These are phyloP conservation scores for Ametastegia equiseti DNA, from an alignment of 2,888 invertebrate genomes.

Conservation along the genomic window DNA sequence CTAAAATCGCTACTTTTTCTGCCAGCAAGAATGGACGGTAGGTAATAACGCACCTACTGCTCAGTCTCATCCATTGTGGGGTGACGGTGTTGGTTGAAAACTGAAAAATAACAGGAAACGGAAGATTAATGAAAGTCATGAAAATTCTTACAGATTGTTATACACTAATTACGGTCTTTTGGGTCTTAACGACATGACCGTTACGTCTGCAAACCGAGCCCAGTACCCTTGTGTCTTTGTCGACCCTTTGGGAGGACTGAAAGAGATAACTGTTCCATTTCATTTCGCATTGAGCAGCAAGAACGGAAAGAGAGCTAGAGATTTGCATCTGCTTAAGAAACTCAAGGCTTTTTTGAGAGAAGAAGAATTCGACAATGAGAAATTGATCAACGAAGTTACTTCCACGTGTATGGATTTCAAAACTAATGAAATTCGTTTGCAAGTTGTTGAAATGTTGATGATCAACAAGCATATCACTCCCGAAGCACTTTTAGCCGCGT, in stretches of 20 bases:
- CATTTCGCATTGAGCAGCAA: constrained; percentile 93
- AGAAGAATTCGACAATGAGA: constrained; percentile 77
- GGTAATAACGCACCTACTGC: constrained; percentile 48
- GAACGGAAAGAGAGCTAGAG: constrained; percentile 91
- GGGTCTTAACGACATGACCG: constrained; percentile 80
- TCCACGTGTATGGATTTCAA: constrained; percentile 82
- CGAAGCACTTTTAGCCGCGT: constrained; percentile 79
- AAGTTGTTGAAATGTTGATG: constrained; percentile 84
- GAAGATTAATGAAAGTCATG: no score
- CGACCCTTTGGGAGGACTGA: constrained; percentile 89
- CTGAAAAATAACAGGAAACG: neutral
- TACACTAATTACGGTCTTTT: constrained; percentile 90
- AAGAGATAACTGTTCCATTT: constrained; percentile 92
- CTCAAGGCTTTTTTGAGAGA: constrained; percentile 83
- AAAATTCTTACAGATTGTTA: constrained; percentile 81
- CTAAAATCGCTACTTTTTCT: constrained; percentile 93
- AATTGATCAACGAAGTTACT: constrained; percentile 78
- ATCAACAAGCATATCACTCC: constrained; percentile 82
- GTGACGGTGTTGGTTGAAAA: no score
- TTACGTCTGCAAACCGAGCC: constrained; percentile 76
- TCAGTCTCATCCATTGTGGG: neutral
- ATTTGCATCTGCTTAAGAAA: constrained; percentile 90
- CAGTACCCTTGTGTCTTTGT: constrained; percentile 88
- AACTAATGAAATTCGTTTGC: constrained; percentile 84
- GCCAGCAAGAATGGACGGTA: constrained; percentile 88